These are phyloP conservation scores for Orientallactaga bullata DNA, from an alignment of 2,113 vertebrate genomes.

Conservation along the genomic window DNA sequence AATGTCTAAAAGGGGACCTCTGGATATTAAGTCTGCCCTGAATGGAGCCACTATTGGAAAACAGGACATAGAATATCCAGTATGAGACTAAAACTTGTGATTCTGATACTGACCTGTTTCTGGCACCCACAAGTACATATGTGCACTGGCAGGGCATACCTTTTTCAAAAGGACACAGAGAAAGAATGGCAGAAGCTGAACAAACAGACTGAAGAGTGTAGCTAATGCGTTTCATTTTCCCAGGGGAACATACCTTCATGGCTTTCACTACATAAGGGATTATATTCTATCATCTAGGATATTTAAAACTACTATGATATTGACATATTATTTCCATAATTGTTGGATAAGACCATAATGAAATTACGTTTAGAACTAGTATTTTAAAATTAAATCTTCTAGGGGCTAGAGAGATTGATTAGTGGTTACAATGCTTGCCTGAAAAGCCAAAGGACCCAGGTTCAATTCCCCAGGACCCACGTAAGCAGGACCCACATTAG, in stretches of 20 bases:
- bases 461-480: too few species aligned
- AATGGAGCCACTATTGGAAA: slow-evolving; percentile 10
- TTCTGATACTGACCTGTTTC: background rate
- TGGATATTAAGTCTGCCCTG: background rate
- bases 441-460: too few species aligned
- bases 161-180: background rate
- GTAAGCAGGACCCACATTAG: too few species aligned
- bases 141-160: background rate
- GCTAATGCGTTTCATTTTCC: background rate
- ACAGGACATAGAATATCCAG: background rate
- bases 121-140: background rate
- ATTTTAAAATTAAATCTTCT: slow-evolving; percentile 1
- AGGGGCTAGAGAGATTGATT: too few species aligned
- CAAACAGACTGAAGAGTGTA: background rate
- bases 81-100: background rate
- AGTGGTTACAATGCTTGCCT: too few species aligned
- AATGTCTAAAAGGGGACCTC: slow-evolving; percentile 18
- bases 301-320: background rate
- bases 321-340: background rate
- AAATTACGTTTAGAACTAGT: slow-evolving; percentile 38
- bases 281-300: background rate
- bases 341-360: background rate
- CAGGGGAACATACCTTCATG: background rate
- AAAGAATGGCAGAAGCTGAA: background rate
- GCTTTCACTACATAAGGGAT: background rate